phyloP scores from a whole-genome alignment of 1,140 invertebrate species.

The Drosophila malerkotliana region DNA sequence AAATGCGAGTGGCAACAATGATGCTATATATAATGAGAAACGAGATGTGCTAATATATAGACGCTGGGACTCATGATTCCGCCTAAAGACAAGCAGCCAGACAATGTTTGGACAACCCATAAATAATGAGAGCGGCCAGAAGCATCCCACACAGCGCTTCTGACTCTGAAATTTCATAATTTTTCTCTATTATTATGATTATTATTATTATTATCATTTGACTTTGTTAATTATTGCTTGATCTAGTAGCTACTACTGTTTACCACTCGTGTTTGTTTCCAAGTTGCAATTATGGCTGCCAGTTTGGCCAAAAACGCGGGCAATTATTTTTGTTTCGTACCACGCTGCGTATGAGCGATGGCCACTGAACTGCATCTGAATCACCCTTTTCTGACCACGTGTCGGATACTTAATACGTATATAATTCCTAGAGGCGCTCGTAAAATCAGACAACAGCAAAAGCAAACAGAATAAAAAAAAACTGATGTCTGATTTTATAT shows the following conservation, averaged over 20 bases:
- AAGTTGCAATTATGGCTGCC: conserved; percentile 54
- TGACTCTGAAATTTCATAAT: conserved; percentile 56
- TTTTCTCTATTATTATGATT: conserved; percentile 35
- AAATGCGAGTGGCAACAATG: conserved; percentile 60
- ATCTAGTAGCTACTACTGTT: not conserved
- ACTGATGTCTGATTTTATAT: conserved; percentile 47
- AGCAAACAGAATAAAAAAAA: conserved; percentile 5
- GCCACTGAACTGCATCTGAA: conserved; percentile 30
- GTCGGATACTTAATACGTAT: conserved; percentile 58
- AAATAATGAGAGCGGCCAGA: conserved; percentile 40
- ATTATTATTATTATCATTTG: conserved; percentile 35
- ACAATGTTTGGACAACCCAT: conserved; percentile 69
- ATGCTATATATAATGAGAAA: conserved; percentile 48
- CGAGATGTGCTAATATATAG: conserved; percentile 64
- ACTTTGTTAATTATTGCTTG: conserved; percentile 25
- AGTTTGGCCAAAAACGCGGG: conserved; percentile 57
- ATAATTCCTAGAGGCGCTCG: conserved; percentile 34
- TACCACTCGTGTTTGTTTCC: conserved; percentile 37
- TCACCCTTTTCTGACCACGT: conserved; percentile 37
- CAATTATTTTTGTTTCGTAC: conserved; percentile 23
- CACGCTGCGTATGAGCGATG: conserved; percentile 72
- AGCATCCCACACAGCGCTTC: conserved; percentile 39
- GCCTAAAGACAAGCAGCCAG: conserved; percentile 41
- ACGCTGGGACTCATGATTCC: conserved; percentile 55
- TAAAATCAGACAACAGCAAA: conserved; percentile 39